phyloP scores from a whole-genome alignment of 2,888 invertebrate species.

The Caenorhabditis wallacei region DNA sequence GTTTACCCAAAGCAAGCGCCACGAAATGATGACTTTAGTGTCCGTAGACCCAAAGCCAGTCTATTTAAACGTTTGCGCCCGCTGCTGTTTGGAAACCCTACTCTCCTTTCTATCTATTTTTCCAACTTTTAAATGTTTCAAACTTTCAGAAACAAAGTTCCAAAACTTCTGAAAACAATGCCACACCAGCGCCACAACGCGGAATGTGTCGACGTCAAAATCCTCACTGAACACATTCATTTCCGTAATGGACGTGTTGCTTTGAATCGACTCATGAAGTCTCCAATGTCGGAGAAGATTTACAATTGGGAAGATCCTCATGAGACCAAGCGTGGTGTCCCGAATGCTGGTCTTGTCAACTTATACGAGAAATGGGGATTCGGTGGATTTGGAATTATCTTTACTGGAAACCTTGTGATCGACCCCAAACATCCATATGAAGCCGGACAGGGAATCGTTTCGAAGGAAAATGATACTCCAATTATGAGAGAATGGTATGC shows the following conservation, averaged over 20 bases:
- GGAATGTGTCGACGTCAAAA: conserved; percentile 27
- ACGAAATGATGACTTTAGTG: conserved; percentile 55
- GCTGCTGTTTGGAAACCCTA: background rate
- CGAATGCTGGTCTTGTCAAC: conserved; percentile 66
- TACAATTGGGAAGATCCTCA: conserved; percentile 65
- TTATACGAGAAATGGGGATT: conserved; percentile 75
- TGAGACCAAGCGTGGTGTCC: conserved; percentile 69
- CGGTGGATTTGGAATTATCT: conserved; percentile 75
- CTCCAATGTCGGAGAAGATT: conserved; percentile 71
- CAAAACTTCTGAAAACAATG: conserved; percentile 12
- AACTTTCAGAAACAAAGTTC: conserved; percentile 3
- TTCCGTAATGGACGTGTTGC: conserved; percentile 67
- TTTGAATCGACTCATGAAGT: conserved; percentile 67
- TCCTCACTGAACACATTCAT: conserved; percentile 59
- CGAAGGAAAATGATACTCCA: conserved; percentile 63
- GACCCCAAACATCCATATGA: conserved; percentile 71
- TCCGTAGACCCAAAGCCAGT: background rate
- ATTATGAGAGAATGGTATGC: conserved; percentile 62
- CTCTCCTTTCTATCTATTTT: background rate
- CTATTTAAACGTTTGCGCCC: conserved; percentile 40
- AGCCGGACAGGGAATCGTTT: conserved; percentile 64
- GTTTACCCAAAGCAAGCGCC: conserved; percentile 29
- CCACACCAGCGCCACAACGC: conserved; percentile 46
- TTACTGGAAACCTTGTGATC: conserved; percentile 74
- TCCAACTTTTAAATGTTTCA: background rate